Conservation (phyloP, 1,140 invertebrate species). For the Pseudachorutes palmiensis region DNA sequence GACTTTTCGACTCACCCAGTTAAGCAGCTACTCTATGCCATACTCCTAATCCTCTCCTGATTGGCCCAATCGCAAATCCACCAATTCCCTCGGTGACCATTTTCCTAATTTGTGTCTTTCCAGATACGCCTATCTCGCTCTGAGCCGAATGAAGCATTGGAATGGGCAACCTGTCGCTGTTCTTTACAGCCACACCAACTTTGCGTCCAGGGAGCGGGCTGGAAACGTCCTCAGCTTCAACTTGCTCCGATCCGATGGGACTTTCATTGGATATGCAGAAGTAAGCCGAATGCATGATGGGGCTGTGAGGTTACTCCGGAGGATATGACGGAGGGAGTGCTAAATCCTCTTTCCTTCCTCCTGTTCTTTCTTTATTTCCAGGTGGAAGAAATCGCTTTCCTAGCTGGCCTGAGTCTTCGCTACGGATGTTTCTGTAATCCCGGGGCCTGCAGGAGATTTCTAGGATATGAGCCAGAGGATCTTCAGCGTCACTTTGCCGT, state of each 20-base stretch:
- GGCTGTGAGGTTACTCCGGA: too few relatives aligned
- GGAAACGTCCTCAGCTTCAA: conserved; percentile 87
- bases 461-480: neutral
- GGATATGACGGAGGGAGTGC: too few relatives aligned
- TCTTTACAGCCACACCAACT: conserved; percentile 65
- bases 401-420: conserved; percentile 76
- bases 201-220: conserved; percentile 56
- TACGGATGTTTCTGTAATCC: conserved; percentile 96
- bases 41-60: too few relatives aligned
- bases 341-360: neutral
- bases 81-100: neutral
- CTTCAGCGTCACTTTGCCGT: conserved; percentile 2
- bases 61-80: too few relatives aligned
- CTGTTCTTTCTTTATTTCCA: conserved; percentile 44
- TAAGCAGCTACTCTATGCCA: conserved; percentile 12
- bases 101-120: neutral
- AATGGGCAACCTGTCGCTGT: conserved; percentile 63
- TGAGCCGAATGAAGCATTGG: conserved; percentile 58
- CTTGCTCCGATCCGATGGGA: conserved; percentile 62
- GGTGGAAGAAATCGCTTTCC: conserved; percentile 78
- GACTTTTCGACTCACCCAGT: conserved; percentile 63
- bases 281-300: too few relatives aligned
- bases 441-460: conserved; percentile 64
- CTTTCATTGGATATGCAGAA: conserved; percentile 79
- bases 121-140: conserved; percentile 55